A percentile compares a stretch with the other conserved stretches of the same genome.
Evolutionary conservation across 2,113 vertebrate genomes (phyloP).

Genomic region (Indicator maculatus): DNA sequence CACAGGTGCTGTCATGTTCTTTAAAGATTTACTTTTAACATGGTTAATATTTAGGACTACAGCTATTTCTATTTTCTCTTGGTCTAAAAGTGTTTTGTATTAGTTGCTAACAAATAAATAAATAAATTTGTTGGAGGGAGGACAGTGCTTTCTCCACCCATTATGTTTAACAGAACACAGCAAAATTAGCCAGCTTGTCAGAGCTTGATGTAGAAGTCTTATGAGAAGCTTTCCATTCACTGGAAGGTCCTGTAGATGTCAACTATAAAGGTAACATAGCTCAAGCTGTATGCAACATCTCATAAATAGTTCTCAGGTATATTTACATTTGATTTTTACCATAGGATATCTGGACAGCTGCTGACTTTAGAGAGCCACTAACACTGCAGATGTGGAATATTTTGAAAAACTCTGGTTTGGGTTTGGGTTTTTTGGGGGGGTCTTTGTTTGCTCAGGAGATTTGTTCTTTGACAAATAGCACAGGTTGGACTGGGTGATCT

Average conservation of each 20-base stretch:
- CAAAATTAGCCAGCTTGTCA: background rate
- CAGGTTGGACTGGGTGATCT: too few relatives aligned
- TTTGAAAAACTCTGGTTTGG: background rate
- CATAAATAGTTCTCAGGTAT: background rate
- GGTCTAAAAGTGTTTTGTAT: background rate
- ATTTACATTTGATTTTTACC: constrained; percentile 26
- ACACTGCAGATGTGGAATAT: background rate
- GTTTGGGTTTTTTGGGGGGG: background rate
- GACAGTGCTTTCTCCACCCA: background rate
- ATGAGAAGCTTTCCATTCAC: background rate
- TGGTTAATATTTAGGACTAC: background rate
- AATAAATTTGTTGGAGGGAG: background rate
- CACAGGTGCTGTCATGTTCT: background rate
- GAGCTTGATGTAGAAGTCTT: background rate
- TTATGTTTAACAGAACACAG: background rate
- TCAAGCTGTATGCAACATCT: background rate
- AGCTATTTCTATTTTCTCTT: background rate
- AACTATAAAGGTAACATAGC: constrained; percentile 7
- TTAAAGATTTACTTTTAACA: background rate
- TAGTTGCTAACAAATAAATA: background rate
- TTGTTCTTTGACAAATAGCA: background rate
- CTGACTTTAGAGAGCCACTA: background rate
- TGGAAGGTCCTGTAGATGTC: background rate
- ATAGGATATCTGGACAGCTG: background rate
- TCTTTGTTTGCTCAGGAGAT: background rate